phyloP scores from a whole-genome alignment of 2,888 invertebrate genomes.

The Patella caerulea region DNA sequence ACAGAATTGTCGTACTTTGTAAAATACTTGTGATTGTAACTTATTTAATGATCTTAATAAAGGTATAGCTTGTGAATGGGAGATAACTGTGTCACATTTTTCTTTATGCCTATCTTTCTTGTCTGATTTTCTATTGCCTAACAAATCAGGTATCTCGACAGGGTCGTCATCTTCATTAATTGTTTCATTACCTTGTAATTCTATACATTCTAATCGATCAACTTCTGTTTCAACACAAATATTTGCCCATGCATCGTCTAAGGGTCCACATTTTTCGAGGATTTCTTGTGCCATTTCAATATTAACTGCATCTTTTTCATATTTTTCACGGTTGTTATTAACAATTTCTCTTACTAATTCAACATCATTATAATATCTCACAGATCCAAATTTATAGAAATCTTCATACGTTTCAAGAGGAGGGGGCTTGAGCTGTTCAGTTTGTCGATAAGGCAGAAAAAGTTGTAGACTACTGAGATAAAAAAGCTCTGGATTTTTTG shows the following conservation, averaged over 20 bases:
- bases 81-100: background rate
- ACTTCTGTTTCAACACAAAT: conserved; percentile 7
- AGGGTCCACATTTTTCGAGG: background rate
- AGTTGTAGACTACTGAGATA: conserved; percentile 14
- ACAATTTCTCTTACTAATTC: background rate
- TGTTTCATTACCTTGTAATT: background rate
- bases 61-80: background rate
- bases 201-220: background rate
- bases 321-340: conserved; percentile 1
- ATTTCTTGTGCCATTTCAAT: background rate
- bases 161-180: background rate
- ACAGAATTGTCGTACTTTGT: conserved; percentile 26
- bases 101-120: background rate
- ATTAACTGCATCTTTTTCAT: background rate
- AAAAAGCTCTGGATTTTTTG: conserved; percentile 5
- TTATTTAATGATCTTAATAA: conserved; percentile 20
- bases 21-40: conserved; percentile 26
- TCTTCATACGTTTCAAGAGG: background rate
- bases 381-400: background rate
- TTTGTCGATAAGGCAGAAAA: conserved; percentile 10
- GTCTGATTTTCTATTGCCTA: background rate
- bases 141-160: background rate
- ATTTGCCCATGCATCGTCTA: conserved; percentile 19
- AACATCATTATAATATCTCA: conserved; percentile 3
- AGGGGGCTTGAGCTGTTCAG: background rate